Evolutionary conservation across 1,140 invertebrate species (phyloP).

Genomic region (Cydia pomonella): DNA sequence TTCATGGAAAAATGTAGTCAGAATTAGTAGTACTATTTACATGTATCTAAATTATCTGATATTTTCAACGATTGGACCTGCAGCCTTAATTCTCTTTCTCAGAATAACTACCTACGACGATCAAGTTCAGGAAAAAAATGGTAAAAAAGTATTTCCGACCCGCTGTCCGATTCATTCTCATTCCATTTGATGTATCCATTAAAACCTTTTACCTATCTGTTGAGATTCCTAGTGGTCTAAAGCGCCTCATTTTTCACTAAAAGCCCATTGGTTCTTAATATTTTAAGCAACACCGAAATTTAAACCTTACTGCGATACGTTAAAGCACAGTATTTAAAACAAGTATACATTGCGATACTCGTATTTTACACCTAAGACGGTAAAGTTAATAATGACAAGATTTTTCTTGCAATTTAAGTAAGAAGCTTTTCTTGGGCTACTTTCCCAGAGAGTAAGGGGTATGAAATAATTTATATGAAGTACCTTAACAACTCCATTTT

Average conservation of each 20-base stretch:
- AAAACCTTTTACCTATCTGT: slow-evolving; percentile 42
- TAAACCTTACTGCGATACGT: neutral
- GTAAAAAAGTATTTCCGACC: neutral
- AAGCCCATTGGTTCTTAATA: neutral
- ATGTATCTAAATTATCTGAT: no score
- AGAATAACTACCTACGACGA: no score
- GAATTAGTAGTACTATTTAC: no score
- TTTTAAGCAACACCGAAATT: neutral
- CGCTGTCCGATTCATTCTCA: slow-evolving; percentile 45
- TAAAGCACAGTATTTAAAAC: neutral
- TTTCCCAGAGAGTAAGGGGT: neutral
- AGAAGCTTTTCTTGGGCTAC: slow-evolving; percentile 2
- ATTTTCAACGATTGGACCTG: no score
- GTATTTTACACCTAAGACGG: neutral
- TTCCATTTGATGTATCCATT: slow-evolving; percentile 48
- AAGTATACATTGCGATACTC: no score
- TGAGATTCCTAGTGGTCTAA: neutral
- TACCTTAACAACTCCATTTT: neutral
- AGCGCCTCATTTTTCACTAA: neutral
- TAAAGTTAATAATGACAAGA: neutral
- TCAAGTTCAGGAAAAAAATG: neutral
- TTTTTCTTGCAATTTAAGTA: slow-evolving; percentile 18
- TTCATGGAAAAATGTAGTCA: no score
- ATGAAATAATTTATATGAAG: neutral
- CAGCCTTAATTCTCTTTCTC: no score